These are phyloP conservation scores for Chloropsis cyanopogon DNA, from an alignment of 2,113 vertebrate genomes.

Conservation along the genomic window DNA sequence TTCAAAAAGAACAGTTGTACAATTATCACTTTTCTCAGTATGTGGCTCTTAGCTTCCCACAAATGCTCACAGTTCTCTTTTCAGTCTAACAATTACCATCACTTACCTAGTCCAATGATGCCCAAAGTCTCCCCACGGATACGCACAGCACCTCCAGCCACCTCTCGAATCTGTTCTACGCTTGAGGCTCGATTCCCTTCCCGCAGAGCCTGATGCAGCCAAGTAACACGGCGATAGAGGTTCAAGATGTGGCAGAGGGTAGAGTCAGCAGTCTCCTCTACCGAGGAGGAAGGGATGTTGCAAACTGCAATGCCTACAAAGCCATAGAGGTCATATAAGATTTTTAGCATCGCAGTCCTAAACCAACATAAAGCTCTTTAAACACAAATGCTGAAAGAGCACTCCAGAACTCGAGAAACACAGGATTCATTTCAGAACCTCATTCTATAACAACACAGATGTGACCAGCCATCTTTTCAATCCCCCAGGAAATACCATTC, in stretches of 20 bases:
- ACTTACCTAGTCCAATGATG: conserved; percentile 88
- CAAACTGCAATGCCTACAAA: conserved; percentile 86
- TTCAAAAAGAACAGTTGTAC: background rate
- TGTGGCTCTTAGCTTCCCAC: background rate
- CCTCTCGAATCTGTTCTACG: conserved; percentile 88
- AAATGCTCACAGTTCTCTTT: background rate
- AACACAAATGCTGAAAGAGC: background rate
- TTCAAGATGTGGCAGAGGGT: conserved; percentile 90
- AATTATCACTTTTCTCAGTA: background rate
- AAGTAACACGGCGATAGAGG: conserved; percentile 88
- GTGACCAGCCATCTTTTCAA: background rate
- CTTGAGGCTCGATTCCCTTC: conserved; percentile 87
- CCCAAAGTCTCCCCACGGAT: conserved; percentile 89
- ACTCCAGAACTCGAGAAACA: background rate
- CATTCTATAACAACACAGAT: background rate
- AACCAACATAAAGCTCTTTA: background rate
- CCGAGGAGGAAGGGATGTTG: conserved; percentile 86
- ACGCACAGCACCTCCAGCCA: conserved; percentile 88
- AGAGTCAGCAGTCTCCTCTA: conserved; percentile 90
- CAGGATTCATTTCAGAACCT: background rate
- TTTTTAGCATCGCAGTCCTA: background rate
- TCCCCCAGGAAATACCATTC: background rate
- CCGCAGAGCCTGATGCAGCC: conserved; percentile 88
- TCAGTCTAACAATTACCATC: background rate
- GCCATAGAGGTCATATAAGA: background rate